These are phyloP conservation scores for Pseudopipra pipra DNA, from an alignment of 2,113 vertebrate genomes.

Conservation along the genomic window DNA sequence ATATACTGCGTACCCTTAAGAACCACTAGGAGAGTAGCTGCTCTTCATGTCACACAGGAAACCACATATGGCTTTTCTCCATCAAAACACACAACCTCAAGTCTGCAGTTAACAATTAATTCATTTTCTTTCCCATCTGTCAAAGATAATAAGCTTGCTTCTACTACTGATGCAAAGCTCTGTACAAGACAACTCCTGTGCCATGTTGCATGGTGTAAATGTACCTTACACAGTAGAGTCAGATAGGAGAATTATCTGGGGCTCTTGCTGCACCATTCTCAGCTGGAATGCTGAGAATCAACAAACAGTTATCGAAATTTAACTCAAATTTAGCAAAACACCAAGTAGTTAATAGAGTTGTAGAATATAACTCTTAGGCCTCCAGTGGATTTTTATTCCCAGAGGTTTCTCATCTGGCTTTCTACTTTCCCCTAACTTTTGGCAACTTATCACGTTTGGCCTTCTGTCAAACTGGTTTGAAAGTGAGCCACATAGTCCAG, in stretches of 20 bases:
- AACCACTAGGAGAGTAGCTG: background rate
- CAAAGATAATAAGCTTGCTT: background rate
- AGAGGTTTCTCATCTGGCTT: conserved; percentile 40
- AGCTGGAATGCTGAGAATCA: background rate
- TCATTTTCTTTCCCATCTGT: background rate
- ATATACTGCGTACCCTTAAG: background rate
- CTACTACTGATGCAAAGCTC: background rate
- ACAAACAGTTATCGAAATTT: background rate
- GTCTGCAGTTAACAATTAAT: background rate
- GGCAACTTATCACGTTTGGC: conserved; percentile 43
- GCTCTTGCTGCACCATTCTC: background rate
- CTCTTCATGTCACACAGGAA: background rate
- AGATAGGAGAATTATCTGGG: background rate
- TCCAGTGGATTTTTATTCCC: background rate
- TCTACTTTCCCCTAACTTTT: conserved; percentile 29
- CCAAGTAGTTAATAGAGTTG: background rate
- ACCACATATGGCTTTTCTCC: background rate
- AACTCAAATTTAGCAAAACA: conserved; percentile 2
- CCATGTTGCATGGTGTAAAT: background rate
- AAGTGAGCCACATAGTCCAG: conserved; percentile 16
- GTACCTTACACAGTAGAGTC: background rate
- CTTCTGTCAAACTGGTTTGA: conserved; percentile 24
- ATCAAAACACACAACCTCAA: background rate
- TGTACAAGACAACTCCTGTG: background rate
- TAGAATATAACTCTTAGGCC: background rate